Conservation (phyloP, 2,888 invertebrate species). For the Tanypteryx hageni region DNA sequence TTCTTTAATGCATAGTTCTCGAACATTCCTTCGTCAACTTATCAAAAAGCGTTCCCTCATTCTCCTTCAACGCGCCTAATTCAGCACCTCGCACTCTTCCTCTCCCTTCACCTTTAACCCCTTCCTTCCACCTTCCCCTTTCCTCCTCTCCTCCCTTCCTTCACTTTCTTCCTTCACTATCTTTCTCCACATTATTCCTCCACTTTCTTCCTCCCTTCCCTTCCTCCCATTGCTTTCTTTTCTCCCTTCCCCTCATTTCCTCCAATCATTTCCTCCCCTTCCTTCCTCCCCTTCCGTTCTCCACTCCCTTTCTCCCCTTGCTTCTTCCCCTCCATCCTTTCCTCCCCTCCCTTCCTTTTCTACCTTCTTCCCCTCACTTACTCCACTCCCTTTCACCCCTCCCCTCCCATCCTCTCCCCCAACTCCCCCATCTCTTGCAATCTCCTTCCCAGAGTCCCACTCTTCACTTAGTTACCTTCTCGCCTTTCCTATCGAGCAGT, state of each 20-base stretch:
- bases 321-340: too few relatives aligned
- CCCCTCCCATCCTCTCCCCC: too few relatives aligned
- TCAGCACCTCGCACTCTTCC: background rate
- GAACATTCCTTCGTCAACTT: background rate
- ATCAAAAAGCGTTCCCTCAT: background rate
- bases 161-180: too few relatives aligned
- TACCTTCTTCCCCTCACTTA: too few relatives aligned
- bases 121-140: background rate
- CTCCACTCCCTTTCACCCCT: background rate
- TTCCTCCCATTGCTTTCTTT: background rate
- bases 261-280: too few relatives aligned
- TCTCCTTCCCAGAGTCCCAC: background rate
- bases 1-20: background rate
- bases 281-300: too few relatives aligned
- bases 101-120: background rate
- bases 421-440: background rate
- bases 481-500: conserved; percentile 22
- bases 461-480: conserved; percentile 8
- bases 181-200: too few relatives aligned
- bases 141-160: background rate
- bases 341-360: background rate
- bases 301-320: too few relatives aligned
- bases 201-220: background rate
- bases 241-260: background rate
- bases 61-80: background rate